Percentiles rank a stretch among this genome's conserved stretches.
Conservation (phyloP, 1,140 invertebrate genomes). For the Cataglyphis hispanica region DNA sequence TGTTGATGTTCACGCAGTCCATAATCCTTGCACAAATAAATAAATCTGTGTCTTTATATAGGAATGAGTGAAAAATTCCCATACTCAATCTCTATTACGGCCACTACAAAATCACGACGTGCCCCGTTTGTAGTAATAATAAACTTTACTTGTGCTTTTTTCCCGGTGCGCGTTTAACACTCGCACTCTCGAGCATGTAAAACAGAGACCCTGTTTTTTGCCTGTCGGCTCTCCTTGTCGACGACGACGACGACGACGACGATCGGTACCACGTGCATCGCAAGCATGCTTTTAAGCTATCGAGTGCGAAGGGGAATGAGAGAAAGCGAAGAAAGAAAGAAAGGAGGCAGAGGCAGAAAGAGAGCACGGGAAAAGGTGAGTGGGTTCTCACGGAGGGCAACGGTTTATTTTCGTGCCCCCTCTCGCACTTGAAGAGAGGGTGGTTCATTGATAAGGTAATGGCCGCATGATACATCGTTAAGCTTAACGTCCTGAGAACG, state of each 20-base stretch:
- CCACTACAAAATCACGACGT: background rate
- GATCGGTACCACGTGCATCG: constrained; percentile 66
- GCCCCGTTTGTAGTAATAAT: constrained; percentile 52
- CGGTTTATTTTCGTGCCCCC: constrained; percentile 80
- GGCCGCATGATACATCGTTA: constrained; percentile 75
- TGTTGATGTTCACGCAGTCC: background rate
- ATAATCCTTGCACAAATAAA: background rate
- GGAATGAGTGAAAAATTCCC: constrained; percentile 19
- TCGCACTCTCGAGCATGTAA: constrained; percentile 23
- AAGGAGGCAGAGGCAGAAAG: constrained; percentile 51
- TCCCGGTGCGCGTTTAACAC: constrained; percentile 6
- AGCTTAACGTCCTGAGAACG: constrained; percentile 73
- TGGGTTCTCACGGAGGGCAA: constrained; percentile 72
- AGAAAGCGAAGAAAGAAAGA: constrained; percentile 16
- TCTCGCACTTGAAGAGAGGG: constrained; percentile 74
- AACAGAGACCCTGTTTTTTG: constrained; percentile 63
- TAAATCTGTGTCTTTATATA: background rate
- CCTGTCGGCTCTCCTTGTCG: constrained; percentile 62
- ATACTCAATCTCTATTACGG: background rate
- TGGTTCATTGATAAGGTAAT: constrained; percentile 82
- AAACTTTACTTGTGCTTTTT: constrained; percentile 42
- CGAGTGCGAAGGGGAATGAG: constrained; percentile 67
- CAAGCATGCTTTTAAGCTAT: constrained; percentile 61
- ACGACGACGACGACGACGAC: constrained; percentile 36
- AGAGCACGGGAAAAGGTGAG: constrained; percentile 72